phyloP scores from a whole-genome alignment of 2,888 invertebrate genomes.

The Troides oblongomaculatus region DNA sequence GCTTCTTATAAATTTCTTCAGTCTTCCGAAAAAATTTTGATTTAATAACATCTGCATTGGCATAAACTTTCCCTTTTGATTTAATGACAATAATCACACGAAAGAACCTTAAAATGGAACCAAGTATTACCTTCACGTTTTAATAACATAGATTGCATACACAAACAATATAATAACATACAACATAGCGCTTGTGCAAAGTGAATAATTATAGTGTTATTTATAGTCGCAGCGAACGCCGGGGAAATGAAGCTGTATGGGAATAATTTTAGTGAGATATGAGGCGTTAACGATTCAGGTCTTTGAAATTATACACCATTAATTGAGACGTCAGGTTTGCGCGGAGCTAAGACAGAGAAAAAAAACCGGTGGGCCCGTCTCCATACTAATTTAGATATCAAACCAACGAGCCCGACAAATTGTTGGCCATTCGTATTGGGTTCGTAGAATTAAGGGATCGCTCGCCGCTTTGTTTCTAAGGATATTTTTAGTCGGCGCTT shows the following conservation, averaged over 20 bases:
- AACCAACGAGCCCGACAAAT: constrained; percentile 72
- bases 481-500: constrained; percentile 43
- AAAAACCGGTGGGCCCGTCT: constrained; percentile 52
- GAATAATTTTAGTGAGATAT: constrained; percentile 46
- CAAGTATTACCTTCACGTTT: too few relatives aligned
- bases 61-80: too few relatives aligned
- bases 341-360: constrained; percentile 48
- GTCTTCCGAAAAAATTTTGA: too few relatives aligned
- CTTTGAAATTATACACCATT: constrained; percentile 72
- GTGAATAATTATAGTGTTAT: constrained; percentile 1
- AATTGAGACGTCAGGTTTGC: constrained; percentile 71
- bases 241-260: constrained; percentile 24
- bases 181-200: background rate
- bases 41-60: too few relatives aligned
- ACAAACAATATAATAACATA: too few relatives aligned
- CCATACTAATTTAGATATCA: constrained; percentile 77
- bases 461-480: constrained; percentile 41
- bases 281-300: constrained; percentile 63
- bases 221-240: background rate
- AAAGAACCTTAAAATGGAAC: too few relatives aligned
- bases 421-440: constrained; percentile 62
- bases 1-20: too few relatives aligned
- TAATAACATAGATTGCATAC: too few relatives aligned
- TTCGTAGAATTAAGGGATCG: constrained; percentile 63
- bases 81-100: too few relatives aligned